Evolutionary conservation across 2,113 vertebrate genomes (phyloP).

Genomic region (Corythornis madagascariensis): DNA sequence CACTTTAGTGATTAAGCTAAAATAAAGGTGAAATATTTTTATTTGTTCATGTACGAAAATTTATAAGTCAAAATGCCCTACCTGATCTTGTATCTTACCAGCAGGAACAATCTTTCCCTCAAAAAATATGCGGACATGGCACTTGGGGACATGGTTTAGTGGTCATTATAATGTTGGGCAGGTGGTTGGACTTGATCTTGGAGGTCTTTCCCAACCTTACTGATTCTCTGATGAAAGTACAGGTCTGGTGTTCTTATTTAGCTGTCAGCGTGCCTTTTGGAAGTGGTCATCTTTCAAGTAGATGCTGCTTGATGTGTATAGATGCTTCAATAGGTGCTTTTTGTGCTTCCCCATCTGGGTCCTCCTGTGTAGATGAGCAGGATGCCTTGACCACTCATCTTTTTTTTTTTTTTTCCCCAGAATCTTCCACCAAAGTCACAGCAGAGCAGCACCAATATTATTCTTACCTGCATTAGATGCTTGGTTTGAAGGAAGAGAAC

Average conservation of each 20-base stretch:
- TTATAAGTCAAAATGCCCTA: background rate
- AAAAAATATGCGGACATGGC: no score
- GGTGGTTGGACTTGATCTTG: no score
- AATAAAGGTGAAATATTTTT: background rate
- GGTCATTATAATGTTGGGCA: no score
- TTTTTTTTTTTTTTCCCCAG: background rate
- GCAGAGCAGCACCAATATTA: background rate
- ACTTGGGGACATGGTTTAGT: no score
- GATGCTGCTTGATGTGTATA: background rate
- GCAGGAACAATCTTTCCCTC: background rate
- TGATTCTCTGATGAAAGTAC: background rate
- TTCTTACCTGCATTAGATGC: background rate
- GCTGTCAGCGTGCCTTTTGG: background rate
- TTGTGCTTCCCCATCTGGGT: background rate
- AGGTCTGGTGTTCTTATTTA: background rate
- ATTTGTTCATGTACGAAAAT: background rate
- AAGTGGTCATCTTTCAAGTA: background rate
- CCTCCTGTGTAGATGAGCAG: background rate
- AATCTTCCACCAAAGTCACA: background rate
- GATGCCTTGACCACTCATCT: accelerated
- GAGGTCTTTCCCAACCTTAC: no score
- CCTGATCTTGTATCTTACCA: background rate
- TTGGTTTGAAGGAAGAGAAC: background rate
- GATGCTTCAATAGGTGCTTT: background rate
- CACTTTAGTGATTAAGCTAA: background rate